Conservation (phyloP, 2,888 invertebrate genomes). For the Dicyrtoma fusca region DNA sequence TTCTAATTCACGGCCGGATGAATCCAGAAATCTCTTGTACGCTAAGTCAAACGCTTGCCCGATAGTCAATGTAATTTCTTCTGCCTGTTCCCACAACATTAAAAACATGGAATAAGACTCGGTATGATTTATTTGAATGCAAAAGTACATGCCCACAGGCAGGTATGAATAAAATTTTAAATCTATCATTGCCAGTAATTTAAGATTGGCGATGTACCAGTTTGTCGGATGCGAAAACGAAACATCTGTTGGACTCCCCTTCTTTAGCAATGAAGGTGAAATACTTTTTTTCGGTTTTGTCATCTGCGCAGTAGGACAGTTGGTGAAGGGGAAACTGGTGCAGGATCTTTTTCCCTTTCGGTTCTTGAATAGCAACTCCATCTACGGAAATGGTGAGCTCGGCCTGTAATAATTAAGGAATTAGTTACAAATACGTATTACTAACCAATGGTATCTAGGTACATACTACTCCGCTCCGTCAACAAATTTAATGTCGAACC, state of each 20-base stretch:
- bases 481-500: too few relatives aligned
- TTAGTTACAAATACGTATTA: too few relatives aligned
- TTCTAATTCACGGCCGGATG: conserved; percentile 86
- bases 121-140: too few relatives aligned
- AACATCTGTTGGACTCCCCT: conserved; percentile 82
- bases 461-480: too few relatives aligned
- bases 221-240: conserved; percentile 96
- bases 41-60: conserved; percentile 98
- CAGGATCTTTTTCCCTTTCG: conserved; percentile 72
- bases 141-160: too few relatives aligned
- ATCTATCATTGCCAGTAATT: neutral
- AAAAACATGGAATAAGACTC: too few relatives aligned
- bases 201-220: conserved; percentile 65
- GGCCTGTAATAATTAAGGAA: conserved; percentile 58
- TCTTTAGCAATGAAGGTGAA: conserved; percentile 94
- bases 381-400: conserved; percentile 97
- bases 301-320: conserved; percentile 98
- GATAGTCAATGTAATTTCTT: conserved; percentile 96
- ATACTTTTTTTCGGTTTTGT: conserved; percentile 96
- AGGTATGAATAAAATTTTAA: conserved; percentile 4
- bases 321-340: conserved; percentile 95
- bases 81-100: conserved; percentile 66
- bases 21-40: conserved; percentile 88
- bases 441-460: conserved; percentile 25
- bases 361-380: conserved; percentile 89